phyloP scores from a whole-genome alignment of 2,797 vertebrate species.

The Catamblyrhynchus diadema region DNA sequence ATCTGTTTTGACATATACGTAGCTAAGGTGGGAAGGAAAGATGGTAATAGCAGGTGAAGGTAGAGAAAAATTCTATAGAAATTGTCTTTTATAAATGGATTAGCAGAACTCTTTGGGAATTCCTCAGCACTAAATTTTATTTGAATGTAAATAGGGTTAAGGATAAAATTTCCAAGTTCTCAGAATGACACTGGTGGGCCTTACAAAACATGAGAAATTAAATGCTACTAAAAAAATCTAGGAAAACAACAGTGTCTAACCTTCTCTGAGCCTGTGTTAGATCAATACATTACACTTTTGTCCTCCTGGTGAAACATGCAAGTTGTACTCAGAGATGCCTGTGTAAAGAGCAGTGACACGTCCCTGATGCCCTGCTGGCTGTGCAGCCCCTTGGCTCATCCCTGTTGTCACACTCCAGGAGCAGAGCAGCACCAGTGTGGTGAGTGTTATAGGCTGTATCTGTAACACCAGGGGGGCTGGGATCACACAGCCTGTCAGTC shows the following conservation, averaged over 20 bases:
- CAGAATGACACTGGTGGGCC: not conserved
- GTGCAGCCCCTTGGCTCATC: not conserved
- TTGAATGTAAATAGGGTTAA: not conserved
- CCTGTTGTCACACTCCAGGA: not conserved
- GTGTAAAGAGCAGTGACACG: not conserved
- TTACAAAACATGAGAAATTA: not conserved
- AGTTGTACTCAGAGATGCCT: not conserved
- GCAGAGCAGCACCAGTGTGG: not conserved
- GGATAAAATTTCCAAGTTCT: not conserved
- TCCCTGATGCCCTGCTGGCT: not conserved
- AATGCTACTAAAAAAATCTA: not conserved
- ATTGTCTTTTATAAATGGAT: not conserved
- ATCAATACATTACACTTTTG: not conserved
- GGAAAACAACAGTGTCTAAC: not conserved
- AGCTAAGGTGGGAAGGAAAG: not conserved
- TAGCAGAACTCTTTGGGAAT: not conserved
- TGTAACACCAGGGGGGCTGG: not conserved
- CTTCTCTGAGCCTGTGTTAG: not conserved
- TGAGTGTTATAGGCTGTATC: not conserved
- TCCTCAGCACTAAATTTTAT: not conserved
- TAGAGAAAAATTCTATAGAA: not conserved
- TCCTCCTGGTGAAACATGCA: not conserved
- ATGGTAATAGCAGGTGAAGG: fast-evolving
- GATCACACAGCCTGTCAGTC: not conserved
- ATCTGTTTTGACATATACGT: not conserved